Evolutionary conservation across 2,113 vertebrate genomes (phyloP), one percentile per base, ranked within the genome.

Genomic region (Geothlypis trichas): DNA sequence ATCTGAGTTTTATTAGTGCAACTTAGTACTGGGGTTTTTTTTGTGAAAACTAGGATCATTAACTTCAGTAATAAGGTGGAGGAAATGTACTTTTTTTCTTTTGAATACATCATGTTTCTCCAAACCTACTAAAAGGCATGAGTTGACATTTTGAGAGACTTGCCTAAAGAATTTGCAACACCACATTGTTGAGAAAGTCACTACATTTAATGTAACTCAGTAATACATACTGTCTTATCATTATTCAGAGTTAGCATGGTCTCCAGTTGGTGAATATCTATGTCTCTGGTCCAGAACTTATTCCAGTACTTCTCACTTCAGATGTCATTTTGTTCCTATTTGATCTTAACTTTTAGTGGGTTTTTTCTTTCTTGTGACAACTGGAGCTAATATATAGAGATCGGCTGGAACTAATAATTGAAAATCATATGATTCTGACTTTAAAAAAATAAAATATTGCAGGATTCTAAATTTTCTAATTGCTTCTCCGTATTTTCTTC

Each of bases 351-450:
- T 87, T 95, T 75, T 72, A 95, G 52, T 75, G 73, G 15, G 55
- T 89, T 90, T 92, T 86, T 89, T 84, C 68, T 89, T 92, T 92
- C 61, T 81, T 78, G 19, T 95, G 93, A 84, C 89, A 95, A 78
- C 68, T 78, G 83, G 30, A 92, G 59, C 65, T 84, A 66, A 73
- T 79, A 78, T 86, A 33, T 86, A 77, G 72, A 90, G 75, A 78
- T 90, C 92, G 93, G 77, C 76, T 84, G 73, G 35, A 90, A 66
- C 58, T 83, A 90, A 81, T 78, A 67, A 84, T 95, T 93, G 49
- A 88, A 94, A 93, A 87, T 75, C 10, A 23, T 86, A 16, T 58
- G 89, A 35, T 75, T 37, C 49, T 31, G 7, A 74, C 77, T 18
- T 5, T 11, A 62, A 68, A 68, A 72, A 74, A 82, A 79, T 65